These are phyloP conservation scores for Ladona fulva DNA, from an alignment of 1,140 invertebrate species.

Conservation along the genomic window DNA sequence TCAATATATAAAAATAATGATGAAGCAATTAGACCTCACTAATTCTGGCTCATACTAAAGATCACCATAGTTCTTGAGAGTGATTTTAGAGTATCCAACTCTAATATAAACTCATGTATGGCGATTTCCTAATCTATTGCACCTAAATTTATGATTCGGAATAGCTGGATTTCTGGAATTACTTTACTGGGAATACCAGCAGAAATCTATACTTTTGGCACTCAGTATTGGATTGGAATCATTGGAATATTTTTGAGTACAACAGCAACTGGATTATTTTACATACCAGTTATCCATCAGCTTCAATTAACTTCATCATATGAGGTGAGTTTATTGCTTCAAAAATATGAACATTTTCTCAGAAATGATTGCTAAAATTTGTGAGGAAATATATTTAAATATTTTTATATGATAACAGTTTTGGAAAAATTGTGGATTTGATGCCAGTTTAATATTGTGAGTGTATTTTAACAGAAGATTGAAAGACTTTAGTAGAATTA, in stretches of 20 bases:
- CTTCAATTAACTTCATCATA: constrained; percentile 72
- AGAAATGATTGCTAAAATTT: no score
- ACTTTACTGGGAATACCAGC: not conserved
- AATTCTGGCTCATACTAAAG: no score
- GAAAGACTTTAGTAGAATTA: not conserved
- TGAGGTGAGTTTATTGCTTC: constrained; percentile 55
- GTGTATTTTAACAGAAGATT: not conserved
- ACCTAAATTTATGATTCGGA: no score
- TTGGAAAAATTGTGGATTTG: not conserved
- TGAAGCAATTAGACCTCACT: no score
- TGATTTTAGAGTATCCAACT: no score
- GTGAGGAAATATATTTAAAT: not conserved
- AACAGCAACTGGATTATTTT: constrained; percentile 36
- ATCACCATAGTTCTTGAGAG: no score
- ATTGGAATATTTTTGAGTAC: not conserved
- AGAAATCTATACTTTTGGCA: constrained; percentile 6
- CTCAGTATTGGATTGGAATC: constrained; percentile 3
- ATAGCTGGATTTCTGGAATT: not conserved
- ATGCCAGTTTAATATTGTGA: not conserved
- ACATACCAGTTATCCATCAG: constrained; percentile 74
- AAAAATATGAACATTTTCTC: no score
- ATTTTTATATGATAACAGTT: not conserved
- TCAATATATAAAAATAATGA: no score
- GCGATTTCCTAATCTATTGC: no score
- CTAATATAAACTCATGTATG: no score